Base-by-base conservation (phyloP, 1,140 invertebrate species). In the Bombus polaris region DNA sequence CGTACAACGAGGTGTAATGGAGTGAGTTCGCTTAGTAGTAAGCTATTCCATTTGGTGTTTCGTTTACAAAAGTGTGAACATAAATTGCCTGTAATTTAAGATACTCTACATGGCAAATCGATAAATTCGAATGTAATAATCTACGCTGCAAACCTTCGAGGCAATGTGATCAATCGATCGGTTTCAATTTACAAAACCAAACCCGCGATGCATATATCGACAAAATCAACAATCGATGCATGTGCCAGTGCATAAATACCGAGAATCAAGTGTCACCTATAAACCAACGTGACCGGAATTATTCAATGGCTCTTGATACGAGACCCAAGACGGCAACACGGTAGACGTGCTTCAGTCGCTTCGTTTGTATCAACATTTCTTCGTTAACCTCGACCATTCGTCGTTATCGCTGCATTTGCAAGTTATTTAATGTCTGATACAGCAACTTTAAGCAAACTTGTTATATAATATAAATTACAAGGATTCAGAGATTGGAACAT, bases 241-340 rank as follows among this genome's bases (percentile, higher is more conserved):
- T 79, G 42, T 8, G 25, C 42, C 32, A 12, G 39, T 25, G 32
- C n/a, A 66, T 79, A 81, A 88, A 88, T 87, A 75, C 62, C 47
- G 35, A 79, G 77, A 47, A 44, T 66, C n/a, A 68, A 79, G 42
- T 70, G 65, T 79, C 77, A 79, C 62, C 77, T 79, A 66, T 25
- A 68, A 79, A 47, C 10, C 10, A 12, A 25, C 77, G 77, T 37
- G 77, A 66, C 47, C n/a, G 47, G 87, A 76, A 77, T 89, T 85
- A 68, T 79, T 66, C 39, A 37, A 32, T 35, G 28, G 25, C 22
- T 32, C 18, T 18, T 25, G 39, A 68, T 65, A 57, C 37, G 57
- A 37, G 35, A 28, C 74, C 12, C 25, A 32, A 32, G 42, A 75
- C 47, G 12, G 3, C 47, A 22, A 57, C 32, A 32, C 32, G 15